Conservation (phyloP, 2,888 invertebrate species). For the Yponomeuta sedellus region DNA sequence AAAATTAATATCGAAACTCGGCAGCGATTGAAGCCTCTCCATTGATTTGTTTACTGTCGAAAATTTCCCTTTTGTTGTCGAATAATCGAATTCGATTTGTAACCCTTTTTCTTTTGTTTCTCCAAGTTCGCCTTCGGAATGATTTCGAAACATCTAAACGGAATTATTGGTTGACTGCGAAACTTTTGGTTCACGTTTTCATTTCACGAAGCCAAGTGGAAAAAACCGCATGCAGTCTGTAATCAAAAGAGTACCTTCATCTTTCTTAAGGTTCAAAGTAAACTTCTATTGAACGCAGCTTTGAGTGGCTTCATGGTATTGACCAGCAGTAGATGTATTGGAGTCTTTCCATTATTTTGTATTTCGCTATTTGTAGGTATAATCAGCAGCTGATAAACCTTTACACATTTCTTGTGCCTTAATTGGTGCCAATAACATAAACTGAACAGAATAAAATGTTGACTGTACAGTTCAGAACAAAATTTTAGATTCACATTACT, state of each 20-base stretch:
- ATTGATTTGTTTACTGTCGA: slow-evolving; percentile 29
- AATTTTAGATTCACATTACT: too few species aligned
- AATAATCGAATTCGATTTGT: slow-evolving; percentile 40
- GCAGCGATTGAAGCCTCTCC: slow-evolving; percentile 25
- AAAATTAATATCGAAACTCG: slow-evolving; percentile 31
- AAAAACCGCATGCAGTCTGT: neutral
- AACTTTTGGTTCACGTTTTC: neutral
- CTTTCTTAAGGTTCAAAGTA: neutral
- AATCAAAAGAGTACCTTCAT: neutral
- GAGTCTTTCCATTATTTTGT: too few species aligned
- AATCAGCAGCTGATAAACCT: too few species aligned
- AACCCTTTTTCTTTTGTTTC: slow-evolving; percentile 19
- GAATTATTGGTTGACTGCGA: neutral
- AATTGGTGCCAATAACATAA: too few species aligned
- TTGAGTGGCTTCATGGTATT: too few species aligned
- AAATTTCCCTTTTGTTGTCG: slow-evolving; percentile 31
- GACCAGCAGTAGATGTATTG: too few species aligned
- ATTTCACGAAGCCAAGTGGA: neutral
- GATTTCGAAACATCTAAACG: neutral
- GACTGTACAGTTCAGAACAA: too few species aligned
- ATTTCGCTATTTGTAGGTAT: too few species aligned
- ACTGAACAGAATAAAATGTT: too few species aligned
- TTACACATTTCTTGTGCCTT: too few species aligned
- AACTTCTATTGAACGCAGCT: neutral
- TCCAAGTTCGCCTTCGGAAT: neutral